These are phyloP conservation scores for Hippocampus guttulatus DNA, from an alignment of 2,113 vertebrate species.

Conservation along the genomic window DNA sequence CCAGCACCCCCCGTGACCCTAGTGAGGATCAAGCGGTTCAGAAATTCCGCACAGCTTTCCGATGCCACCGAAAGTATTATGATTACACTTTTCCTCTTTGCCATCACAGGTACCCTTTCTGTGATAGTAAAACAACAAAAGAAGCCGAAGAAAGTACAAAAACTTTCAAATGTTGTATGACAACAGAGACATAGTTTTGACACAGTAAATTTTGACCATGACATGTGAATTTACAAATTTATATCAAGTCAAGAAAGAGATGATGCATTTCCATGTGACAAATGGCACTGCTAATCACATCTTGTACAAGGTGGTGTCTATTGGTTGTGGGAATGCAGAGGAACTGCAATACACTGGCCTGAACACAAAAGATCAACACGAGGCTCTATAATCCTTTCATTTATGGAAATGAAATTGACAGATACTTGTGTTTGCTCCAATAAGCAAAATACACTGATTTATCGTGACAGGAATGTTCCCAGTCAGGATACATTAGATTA, in stretches of 20 bases:
- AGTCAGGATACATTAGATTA: constrained; percentile 54
- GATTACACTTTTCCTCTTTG: background rate
- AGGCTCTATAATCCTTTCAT: constrained; percentile 42
- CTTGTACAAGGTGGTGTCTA: constrained; percentile 10
- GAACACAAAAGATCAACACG: constrained; percentile 41
- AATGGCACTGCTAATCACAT: constrained; percentile 6
- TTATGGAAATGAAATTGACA: constrained; percentile 63
- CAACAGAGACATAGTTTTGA: background rate
- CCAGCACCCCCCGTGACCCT: too few relatives aligned
- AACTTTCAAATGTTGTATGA: background rate
- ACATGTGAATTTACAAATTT: background rate
- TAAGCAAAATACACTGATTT: constrained; percentile 47
- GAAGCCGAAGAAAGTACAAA: background rate
- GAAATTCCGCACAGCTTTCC: background rate
- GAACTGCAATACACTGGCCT: constrained; percentile 22
- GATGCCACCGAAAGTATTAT: background rate
- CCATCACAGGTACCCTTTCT: background rate
- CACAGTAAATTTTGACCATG: background rate
- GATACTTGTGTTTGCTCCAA: constrained; percentile 54
- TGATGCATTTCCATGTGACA: constrained; percentile 11
- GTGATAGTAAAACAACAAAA: background rate
- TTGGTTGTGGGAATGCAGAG: constrained; percentile 47
- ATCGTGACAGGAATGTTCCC: constrained; percentile 50
- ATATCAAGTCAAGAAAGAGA: background rate
- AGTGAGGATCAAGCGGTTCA: too few relatives aligned